These are phyloP conservation scores for Protomyctophum bolini DNA, from an alignment of 2,113 vertebrate genomes.

Conservation along the genomic window DNA sequence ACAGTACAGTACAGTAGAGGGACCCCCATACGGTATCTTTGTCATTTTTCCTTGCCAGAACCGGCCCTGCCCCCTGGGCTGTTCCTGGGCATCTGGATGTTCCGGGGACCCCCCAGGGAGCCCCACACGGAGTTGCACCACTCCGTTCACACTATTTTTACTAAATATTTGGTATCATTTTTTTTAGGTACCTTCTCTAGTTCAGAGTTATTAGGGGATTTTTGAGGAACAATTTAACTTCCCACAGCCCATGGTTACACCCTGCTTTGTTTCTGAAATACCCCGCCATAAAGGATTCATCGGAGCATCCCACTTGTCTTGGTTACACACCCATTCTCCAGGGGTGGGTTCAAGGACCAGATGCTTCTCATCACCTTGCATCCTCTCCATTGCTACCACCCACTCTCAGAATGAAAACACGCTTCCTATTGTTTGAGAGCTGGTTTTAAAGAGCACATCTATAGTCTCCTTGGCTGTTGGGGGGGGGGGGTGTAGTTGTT, in stretches of 20 bases:
- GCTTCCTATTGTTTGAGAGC: constrained; percentile 57
- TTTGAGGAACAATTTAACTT: neutral
- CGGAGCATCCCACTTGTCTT: constrained; percentile 25
- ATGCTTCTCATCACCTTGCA: constrained; percentile 37
- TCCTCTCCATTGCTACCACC: constrained; percentile 37
- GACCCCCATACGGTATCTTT: too few relatives aligned
- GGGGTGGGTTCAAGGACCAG: constrained; percentile 23
- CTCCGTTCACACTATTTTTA: too few relatives aligned
- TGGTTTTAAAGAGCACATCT: constrained; percentile 44
- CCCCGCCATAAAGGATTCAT: constrained; percentile 1
- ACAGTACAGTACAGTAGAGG: too few relatives aligned
- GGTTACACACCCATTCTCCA: constrained; percentile 19
- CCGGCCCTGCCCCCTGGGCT: too few relatives aligned
- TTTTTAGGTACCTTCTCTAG: too few relatives aligned
- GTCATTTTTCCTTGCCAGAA: too few relatives aligned
- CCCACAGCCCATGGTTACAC: neutral
- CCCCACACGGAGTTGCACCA: too few relatives aligned
- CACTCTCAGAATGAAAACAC: constrained; percentile 56
- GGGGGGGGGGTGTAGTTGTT: constrained; percentile 18
- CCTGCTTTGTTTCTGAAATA: constrained; percentile 10
- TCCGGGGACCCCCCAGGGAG: too few relatives aligned
- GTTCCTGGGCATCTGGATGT: too few relatives aligned
- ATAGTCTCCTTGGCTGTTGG: constrained; percentile 55
- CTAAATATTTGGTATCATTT: too few relatives aligned
- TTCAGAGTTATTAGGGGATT: too few relatives aligned